Base-by-base conservation (phyloP, 2,797 vertebrate species). In the Sebastes paucispinis region DNA sequence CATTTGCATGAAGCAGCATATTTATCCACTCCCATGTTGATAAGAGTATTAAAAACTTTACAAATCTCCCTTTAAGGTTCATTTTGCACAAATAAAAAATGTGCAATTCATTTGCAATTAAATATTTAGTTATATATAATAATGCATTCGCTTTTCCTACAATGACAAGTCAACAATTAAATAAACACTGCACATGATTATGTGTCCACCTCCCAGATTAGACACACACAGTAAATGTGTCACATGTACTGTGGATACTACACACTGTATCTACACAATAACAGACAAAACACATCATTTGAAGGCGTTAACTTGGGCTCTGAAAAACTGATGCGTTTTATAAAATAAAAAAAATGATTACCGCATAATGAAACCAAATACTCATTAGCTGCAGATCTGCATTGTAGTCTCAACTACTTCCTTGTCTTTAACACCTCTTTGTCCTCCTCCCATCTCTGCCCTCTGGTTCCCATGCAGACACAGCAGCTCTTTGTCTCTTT, bases 401-500 rank as follows among this genome's bases (percentile, higher is more conserved):
- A 79, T 25, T 66, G 64, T 63, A 20, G 47, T 57, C 24, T 59
- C 5, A 12, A n/a, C 50, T 39, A 64, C 55, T 60, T 81, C 72
- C 71, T 69, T 63, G 47, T 79, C 36, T 91, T 69, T 43, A 63
- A 89, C 77, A 86, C 77, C 79, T 87, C 81, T 75, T 74, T 74
- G 81, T 84, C 77, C 77, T 47, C 68, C 47, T 72, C 78, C 69
- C 74, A 43, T 77, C 59, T 59, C 75, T 75, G 58, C 50, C 39
- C 83, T 79, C 80, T 77, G 74, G 71, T 92, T 93, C 90, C 90
- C 91, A 93, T 86, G 81, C 69, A 82, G 64, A 82, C 84, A 95
- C 86, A 90, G 87, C 90, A 77, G 85, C 84, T 90, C 93, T 93
- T 94, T 95, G 93, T 94, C 78, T 85, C 68, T 62, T 25, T 31